Evolutionary conservation across 37 sponge, comb jelly and placozoan species (phyloP).

Genomic region (Crambe crambe): DNA sequence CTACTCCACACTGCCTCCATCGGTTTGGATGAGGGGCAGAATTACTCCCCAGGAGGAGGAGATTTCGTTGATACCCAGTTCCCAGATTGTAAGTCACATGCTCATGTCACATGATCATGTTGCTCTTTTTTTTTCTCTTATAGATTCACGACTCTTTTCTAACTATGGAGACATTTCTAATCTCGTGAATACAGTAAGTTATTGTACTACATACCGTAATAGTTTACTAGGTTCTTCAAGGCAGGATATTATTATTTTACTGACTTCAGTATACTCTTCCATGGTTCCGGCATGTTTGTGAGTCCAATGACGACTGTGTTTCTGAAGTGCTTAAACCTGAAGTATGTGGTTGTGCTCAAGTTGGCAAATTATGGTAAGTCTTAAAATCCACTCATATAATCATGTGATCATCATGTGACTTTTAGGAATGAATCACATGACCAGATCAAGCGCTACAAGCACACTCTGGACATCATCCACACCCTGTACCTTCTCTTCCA

Average conservation of each 20-base stretch:
- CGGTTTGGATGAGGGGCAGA: background rate
- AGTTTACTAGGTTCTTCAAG: background rate
- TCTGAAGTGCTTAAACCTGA: slow-evolving; percentile 26
- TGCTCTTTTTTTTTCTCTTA: background rate
- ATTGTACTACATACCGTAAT: background rate
- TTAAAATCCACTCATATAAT: background rate
- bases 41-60: background rate
- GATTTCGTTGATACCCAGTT: background rate
- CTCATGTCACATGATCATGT: background rate
- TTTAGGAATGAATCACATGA: slow-evolving; percentile 29
- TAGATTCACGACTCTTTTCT: background rate
- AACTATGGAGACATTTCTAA: slow-evolving; percentile 23
- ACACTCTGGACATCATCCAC: slow-evolving; percentile 17
- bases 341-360: slow-evolving; percentile 37
- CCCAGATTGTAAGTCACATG: slow-evolving; percentile 2
- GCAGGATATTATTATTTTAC: background rate
- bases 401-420: slow-evolving; percentile 5
- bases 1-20: slow-evolving; percentile 7
- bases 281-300: slow-evolving; percentile 42
- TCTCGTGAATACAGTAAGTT: slow-evolving; percentile 15
- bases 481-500: slow-evolving; percentile 8
- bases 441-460: slow-evolving; percentile 12
- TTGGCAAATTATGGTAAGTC: slow-evolving; percentile 47
- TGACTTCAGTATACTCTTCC: slow-evolving; percentile 22
- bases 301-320: slow-evolving; percentile 31